A percentile compares a stretch with the other conserved stretches of the same genome.
Evolutionary conservation across 2,113 vertebrate genomes (phyloP).

Genomic region (Chauna torquata): DNA sequence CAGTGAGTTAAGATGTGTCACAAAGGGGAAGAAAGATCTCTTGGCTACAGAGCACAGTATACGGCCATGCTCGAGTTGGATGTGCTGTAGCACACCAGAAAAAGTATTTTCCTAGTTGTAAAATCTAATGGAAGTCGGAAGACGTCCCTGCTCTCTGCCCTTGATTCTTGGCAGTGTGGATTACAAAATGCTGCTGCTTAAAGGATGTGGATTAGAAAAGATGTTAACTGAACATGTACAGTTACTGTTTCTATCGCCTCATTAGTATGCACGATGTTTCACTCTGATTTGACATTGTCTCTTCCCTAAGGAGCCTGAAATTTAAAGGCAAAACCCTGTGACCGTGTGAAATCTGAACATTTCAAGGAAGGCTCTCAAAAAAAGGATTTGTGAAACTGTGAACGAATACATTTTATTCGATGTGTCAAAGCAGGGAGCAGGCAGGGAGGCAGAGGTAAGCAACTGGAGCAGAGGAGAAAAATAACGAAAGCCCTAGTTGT

Average conservation of each 20-base stretch:
- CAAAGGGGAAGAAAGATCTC: not conserved
- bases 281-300: not conserved
- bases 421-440: not conserved
- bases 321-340: conserved; percentile 13
- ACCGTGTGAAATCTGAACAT: conserved; percentile 27
- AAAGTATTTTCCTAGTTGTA: not conserved
- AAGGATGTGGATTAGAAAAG: not conserved
- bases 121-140: not conserved
- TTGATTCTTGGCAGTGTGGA: not conserved
- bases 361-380: not conserved
- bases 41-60: not conserved
- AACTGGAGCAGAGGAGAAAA: not conserved
- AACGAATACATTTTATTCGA: not conserved
- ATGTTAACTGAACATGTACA: not conserved
- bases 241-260: not conserved
- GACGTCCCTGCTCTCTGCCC: not conserved
- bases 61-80: not conserved
- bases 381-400: not conserved
- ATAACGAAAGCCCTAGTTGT: not conserved
- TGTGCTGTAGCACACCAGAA: not conserved
- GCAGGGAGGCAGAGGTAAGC: not conserved
- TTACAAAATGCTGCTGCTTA: not conserved
- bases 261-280: not conserved
- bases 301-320: conserved; percentile 12
- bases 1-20: not conserved